Base-by-base conservation (phyloP, 2,888 invertebrate genomes). In the Drosophila anomelani region DNA sequence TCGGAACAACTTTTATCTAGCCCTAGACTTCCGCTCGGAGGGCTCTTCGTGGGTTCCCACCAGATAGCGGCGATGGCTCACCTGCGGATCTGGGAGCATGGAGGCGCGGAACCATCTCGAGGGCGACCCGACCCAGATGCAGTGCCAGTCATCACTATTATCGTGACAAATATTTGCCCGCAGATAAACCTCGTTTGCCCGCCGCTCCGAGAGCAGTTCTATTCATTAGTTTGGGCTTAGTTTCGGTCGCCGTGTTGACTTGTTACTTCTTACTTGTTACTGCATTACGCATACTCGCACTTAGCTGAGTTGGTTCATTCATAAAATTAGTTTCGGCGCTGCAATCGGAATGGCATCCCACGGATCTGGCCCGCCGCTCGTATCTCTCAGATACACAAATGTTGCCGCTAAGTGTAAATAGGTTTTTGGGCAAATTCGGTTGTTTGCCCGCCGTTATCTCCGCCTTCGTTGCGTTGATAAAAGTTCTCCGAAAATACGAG, bases 251-350 rank as follows among this genome's bases (percentile, higher is more conserved):
- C 38, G 63, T 89, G 75, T 88, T 85, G 85, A 76, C 70, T 73
- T 89, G 79, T 90, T 80, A 91, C 91, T 78, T 51, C 34, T 34
- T 49, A 77, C 67, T 71, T 89, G 79, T 90, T 80, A 91, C 90
- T 78, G 89, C 83, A 90, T 91, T 91, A 91, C 91, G 91, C 90
- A 88, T 78, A 79, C 88, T 89, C 85, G 79, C 82, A 90, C 90
- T 88, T 90, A 63, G 72, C 55, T 71, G 73, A 81, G 71, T 71
- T 57, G 76, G 72, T 86, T 85, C 85, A 85, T 85, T 85, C 87
- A 88, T 85, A 79, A 88, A 81, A 80, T 76, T 81, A 81, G 62
- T 51, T 51, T 66, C 60, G 61, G 85, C 58, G 59, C 43, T 51
- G 64, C 64, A 62, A 66, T 51, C 41, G 29, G 51, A 66, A 63